phyloP scores from a whole-genome alignment of 2,113 vertebrate genomes.

The Shinisaurus crocodilurus region DNA sequence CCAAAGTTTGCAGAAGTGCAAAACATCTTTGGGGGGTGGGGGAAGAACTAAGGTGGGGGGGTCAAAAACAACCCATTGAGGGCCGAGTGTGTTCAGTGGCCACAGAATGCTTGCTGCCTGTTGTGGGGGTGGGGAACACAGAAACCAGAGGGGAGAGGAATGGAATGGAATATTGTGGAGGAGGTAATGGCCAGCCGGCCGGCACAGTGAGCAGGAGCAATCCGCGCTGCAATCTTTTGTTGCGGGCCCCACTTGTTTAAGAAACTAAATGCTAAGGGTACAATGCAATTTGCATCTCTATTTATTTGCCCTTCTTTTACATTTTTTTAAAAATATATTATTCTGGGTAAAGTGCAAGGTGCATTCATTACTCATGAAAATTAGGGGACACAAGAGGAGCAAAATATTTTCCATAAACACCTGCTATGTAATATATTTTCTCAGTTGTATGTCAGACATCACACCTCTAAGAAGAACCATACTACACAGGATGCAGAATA shows the following conservation, averaged over 20 bases:
- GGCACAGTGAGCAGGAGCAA: background rate
- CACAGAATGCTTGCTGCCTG: background rate
- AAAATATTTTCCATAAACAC: background rate
- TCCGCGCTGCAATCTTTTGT: background rate
- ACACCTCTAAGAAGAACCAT: background rate
- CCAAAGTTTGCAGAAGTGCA: too few species aligned
- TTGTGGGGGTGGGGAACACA: background rate
- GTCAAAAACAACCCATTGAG: background rate
- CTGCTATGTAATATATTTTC: background rate
- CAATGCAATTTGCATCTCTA: constrained; percentile 4
- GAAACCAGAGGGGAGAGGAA: background rate
- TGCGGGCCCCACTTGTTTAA: constrained; percentile 51
- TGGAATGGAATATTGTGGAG: background rate
- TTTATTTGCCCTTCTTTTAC: constrained; percentile 44
- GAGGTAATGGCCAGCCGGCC: too few species aligned
- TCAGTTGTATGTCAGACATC: background rate
- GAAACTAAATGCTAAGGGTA: constrained; percentile 41
- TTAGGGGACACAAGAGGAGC: background rate
- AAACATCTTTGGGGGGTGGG: background rate
- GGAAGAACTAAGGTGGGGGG: background rate
- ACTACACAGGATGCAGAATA: background rate
- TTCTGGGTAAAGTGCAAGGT: background rate
- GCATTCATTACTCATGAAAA: background rate
- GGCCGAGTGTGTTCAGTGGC: background rate
- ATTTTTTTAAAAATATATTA: too few species aligned